Base-by-base conservation (phyloP, 2,888 invertebrate species). In the Sinhomidia bicolor region DNA sequence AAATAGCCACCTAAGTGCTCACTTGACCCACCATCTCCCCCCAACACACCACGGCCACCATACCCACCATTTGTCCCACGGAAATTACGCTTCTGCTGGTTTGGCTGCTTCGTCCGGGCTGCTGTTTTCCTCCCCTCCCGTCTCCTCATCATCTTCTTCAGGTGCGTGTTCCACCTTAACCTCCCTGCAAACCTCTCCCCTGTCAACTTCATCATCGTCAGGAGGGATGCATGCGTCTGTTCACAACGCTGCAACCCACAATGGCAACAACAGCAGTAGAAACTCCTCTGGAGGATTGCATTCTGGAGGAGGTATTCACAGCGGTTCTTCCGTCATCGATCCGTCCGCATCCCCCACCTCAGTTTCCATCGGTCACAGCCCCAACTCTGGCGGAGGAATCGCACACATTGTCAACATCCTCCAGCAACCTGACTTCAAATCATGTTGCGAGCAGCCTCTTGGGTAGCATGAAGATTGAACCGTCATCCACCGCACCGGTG, bases 101-200 rank as follows among this genome's bases (percentile, higher is more conserved):
- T 85, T 87, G 32, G 26, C 85, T 12, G 76, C 41, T 20, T 44
- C 89, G 0, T 78, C 88, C 26, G 71, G 79, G 4, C 60, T 89
- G 7, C 36, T 90, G 71, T 90, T 90, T 79, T 83, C 90, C 7
- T 90, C 90, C 12, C 60, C 86, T n/a, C 90, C 89, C 14, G 65
- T 71, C 0, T 89, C 90, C 0, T 88, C 88, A 0, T 76, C 87
- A 3, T 88, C 90, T 1, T 83, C 85, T 14, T 89, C 90, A 12
- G 84, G 89, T 9, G 84, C 81, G 9, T 89, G 89, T 36, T n/a
- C 80, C 2, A 89, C 90, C 4, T 36, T 90, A 60, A 86, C 87
- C 17, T 36, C 87, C 10, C 41, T 90, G 4, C 90, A 89, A 32
- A 89, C 89, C 17, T 90, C 90, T 3, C 89, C 90, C 9, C 23